Conservation (phyloP, 2,888 invertebrate genomes). For the Glyphotaelius pellucidus region DNA sequence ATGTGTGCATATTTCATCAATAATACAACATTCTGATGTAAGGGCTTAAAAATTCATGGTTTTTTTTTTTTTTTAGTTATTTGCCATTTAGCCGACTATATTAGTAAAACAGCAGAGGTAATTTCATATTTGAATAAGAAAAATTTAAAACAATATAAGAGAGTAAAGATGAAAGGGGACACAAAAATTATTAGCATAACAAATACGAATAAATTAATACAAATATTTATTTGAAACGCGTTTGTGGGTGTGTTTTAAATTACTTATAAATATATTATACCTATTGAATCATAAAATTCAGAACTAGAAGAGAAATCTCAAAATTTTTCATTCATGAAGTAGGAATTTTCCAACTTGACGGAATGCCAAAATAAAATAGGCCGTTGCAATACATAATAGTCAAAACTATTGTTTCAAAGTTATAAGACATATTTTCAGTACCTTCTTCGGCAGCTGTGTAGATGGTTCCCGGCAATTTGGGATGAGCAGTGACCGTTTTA, state of each 20-base stretch:
- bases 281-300: neutral
- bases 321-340: neutral
- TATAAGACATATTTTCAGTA: slow-evolving; percentile 70
- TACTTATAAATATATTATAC: neutral
- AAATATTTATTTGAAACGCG: neutral
- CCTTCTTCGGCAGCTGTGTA: slow-evolving; percentile 94
- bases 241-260: neutral
- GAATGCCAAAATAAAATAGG: neutral
- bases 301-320: neutral
- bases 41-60: neutral
- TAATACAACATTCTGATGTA: neutral
- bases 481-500: slow-evolving; percentile 93
- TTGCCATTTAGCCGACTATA: neutral
- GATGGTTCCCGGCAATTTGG: slow-evolving; percentile 94
- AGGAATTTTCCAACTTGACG: neutral
- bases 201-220: neutral
- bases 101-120: neutral
- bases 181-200: neutral
- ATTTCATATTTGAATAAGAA: neutral
- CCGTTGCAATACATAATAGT: neutral
- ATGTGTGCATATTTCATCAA: neutral
- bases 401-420: neutral
- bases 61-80: no score
- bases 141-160: neutral
- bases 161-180: neutral